Conservation (phyloP, 2,888 invertebrate species). For the Corythucha ciliata region DNA sequence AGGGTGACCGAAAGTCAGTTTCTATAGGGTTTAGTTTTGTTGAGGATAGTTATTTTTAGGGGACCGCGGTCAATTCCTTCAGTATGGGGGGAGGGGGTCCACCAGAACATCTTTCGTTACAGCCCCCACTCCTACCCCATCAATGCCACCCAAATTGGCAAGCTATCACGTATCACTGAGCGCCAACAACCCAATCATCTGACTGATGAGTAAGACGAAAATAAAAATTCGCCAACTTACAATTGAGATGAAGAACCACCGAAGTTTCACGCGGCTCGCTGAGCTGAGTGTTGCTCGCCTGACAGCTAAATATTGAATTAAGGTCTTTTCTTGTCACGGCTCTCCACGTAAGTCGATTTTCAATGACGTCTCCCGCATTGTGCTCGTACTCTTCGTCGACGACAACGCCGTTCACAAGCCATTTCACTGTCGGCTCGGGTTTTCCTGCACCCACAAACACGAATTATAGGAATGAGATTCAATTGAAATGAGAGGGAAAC, state of each 20-base stretch:
- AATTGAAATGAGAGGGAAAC: neutral
- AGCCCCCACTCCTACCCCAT: too few species aligned
- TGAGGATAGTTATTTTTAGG: too few species aligned
- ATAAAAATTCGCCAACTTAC: too few species aligned
- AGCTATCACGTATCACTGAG: too few species aligned
- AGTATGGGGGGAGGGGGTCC: too few species aligned
- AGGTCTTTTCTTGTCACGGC: slow-evolving; percentile 68
- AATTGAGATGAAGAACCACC: slow-evolving; percentile 64
- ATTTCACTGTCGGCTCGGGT: slow-evolving; percentile 71
- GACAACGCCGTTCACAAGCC: slow-evolving; percentile 70
- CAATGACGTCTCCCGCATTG: slow-evolving; percentile 76
- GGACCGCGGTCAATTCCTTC: too few species aligned
- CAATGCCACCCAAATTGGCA: too few species aligned
- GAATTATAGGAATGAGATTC: neutral
- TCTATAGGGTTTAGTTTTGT: too few species aligned
- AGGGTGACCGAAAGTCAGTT: too few species aligned
- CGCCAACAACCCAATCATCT: too few species aligned
- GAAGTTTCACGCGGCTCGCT: slow-evolving; percentile 69
- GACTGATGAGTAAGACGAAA: too few species aligned
- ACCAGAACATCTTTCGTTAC: too few species aligned
- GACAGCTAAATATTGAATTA: slow-evolving; percentile 78
- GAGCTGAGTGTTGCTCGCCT: slow-evolving; percentile 74
- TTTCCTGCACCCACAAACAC: slow-evolving; percentile 49
- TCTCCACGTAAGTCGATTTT: slow-evolving; percentile 57
- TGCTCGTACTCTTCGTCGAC: slow-evolving; percentile 76